Evolutionary conservation across 2,888 invertebrate species (phyloP).

Genomic region (Melanchra persicariae): DNA sequence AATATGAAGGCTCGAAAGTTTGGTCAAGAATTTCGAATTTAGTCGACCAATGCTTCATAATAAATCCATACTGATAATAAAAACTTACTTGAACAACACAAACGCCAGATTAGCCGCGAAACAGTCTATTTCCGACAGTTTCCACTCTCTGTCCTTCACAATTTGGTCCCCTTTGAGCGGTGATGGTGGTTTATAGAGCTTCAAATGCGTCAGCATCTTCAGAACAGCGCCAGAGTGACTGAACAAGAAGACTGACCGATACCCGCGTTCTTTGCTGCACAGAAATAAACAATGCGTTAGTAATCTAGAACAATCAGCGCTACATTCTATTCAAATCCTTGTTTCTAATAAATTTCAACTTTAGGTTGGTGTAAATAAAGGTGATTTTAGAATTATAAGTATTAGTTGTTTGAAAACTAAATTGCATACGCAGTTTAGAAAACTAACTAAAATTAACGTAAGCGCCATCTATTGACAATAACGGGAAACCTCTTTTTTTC

Average conservation of each 20-base stretch:
- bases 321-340: background rate
- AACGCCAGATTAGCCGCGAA: constrained; percentile 96
- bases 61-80: background rate
- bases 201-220: constrained; percentile 93
- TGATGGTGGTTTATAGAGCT: constrained; percentile 92
- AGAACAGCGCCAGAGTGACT: constrained; percentile 96
- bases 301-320: background rate
- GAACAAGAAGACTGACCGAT: constrained; percentile 93
- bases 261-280: constrained; percentile 74
- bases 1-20: background rate
- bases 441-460: too few species aligned
- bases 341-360: background rate
- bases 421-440: background rate
- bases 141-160: constrained; percentile 89
- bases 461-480: too few species aligned
- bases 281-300: background rate
- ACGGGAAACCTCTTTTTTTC: too few species aligned
- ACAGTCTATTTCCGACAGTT: constrained; percentile 92
- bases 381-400: background rate
- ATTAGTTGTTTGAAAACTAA: background rate
- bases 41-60: too few species aligned
- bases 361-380: background rate
- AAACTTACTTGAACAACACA: constrained; percentile 92
- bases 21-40: too few species aligned
- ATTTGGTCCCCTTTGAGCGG: constrained; percentile 91